A percentile compares a stretch with the other conserved stretches of the same genome.
Conservation (phyloP, 2,888 invertebrate species). For the Dione juno region DNA sequence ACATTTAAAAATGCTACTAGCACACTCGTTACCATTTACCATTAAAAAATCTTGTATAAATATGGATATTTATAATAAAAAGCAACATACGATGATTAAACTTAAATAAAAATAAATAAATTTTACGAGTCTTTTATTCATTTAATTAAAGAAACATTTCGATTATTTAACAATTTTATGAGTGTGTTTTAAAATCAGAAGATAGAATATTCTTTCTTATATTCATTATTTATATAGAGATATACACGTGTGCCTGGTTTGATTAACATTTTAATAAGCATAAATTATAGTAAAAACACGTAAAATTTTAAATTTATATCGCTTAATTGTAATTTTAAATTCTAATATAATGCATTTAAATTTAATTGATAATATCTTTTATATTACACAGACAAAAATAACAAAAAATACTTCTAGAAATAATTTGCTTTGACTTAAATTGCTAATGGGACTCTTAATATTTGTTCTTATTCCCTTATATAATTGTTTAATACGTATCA, state of each 20-base stretch:
- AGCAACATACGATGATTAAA: neutral
- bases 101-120: neutral
- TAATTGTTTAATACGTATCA: too few relatives aligned
- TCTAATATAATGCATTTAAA: too few relatives aligned
- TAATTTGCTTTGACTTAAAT: too few relatives aligned
- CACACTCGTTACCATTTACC: too few relatives aligned
- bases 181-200: neutral
- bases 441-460: too few relatives aligned
- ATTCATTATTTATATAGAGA: neutral
- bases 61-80: neutral
- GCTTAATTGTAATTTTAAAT: neutral
- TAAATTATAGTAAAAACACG: neutral
- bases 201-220: neutral
- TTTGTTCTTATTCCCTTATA: too few relatives aligned
- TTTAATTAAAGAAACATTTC: neutral
- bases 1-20: too few relatives aligned
- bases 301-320: neutral
- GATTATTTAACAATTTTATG: neutral
- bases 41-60: neutral
- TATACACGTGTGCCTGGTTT: neutral
- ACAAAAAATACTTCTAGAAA: too few relatives aligned
- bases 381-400: too few relatives aligned
- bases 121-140: neutral
- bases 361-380: too few relatives aligned
- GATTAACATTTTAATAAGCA: slow-evolving; percentile 6